These are phyloP conservation scores for Drosophila anomelani DNA, from an alignment of 2,888 invertebrate genomes.

Conservation along the genomic window DNA sequence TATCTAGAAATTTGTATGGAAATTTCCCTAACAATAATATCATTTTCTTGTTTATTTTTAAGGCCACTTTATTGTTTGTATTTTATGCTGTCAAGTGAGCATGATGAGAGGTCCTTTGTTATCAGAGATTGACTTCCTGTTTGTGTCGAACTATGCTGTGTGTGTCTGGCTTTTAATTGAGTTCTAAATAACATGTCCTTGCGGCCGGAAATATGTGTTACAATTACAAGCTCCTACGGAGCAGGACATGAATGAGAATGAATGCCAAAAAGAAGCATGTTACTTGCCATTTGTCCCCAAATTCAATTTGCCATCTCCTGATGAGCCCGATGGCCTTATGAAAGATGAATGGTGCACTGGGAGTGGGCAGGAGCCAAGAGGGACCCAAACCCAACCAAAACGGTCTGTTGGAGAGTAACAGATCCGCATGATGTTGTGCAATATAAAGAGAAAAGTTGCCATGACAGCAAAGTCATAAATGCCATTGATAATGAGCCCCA, in stretches of 20 bases:
- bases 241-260: background rate
- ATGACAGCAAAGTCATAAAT: slow-evolving; percentile 43
- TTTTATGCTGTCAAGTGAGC: slow-evolving; percentile 1
- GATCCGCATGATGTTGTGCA: slow-evolving; percentile 5
- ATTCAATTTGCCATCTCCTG: slow-evolving; percentile 38
- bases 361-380: background rate
- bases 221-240: background rate
- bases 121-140: background rate
- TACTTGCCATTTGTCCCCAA: slow-evolving; percentile 14
- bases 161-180: slow-evolving; percentile 1
- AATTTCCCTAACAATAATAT: background rate
- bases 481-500: slow-evolving; percentile 60
- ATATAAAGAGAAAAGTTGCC: slow-evolving; percentile 34
- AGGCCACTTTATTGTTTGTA: background rate
- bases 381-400: background rate
- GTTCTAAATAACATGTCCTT: slow-evolving; percentile 6
- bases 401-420: background rate
- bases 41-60: background rate
- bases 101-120: background rate
- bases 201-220: slow-evolving; percentile 9
- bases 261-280: background rate
- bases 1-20: too few species aligned
- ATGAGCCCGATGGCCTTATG: slow-evolving; percentile 39
- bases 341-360: slow-evolving; percentile 13
- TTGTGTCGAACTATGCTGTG: background rate